Conservation (phyloP, 1,140 invertebrate genomes). For the Saccostrea echinata region DNA sequence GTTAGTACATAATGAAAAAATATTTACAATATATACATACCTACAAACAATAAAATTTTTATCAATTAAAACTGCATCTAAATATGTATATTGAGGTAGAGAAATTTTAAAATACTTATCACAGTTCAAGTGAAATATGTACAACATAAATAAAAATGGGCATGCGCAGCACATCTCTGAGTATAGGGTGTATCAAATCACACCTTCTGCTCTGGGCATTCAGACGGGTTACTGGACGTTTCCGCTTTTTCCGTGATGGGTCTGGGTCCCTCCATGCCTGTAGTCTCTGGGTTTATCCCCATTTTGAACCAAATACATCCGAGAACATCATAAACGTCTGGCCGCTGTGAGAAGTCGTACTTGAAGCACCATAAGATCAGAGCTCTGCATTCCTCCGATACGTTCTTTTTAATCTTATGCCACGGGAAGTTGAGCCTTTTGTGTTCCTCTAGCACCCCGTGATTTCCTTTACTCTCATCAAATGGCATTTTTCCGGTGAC, state of each 20-base stretch:
- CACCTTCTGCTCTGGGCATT: background rate
- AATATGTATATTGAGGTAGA: background rate
- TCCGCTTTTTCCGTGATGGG: constrained; percentile 45
- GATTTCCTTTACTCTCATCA: constrained; percentile 78
- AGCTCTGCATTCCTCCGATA: constrained; percentile 66
- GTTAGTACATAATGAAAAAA: constrained; percentile 11
- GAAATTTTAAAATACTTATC: background rate
- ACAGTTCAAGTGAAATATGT: background rate
- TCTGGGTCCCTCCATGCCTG: constrained; percentile 54
- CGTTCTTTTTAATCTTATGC: constrained; percentile 72
- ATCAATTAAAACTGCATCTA: background rate
- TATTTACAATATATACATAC: constrained; percentile 11
- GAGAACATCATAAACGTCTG: constrained; percentile 68
- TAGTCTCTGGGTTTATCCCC: constrained; percentile 58
- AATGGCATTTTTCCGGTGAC: constrained; percentile 80
- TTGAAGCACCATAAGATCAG: constrained; percentile 72
- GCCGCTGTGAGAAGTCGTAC: constrained; percentile 67
- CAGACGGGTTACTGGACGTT: background rate
- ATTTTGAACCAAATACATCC: constrained; percentile 66
- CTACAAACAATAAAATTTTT: background rate
- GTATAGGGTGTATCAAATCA: background rate
- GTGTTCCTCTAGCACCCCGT: constrained; percentile 77
- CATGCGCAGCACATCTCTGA: background rate
- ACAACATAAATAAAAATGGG: background rate
- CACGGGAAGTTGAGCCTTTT: constrained; percentile 75